phyloP scores from a whole-genome alignment of 2,113 vertebrate genomes.

The Chamaetylas fuelleborni region DNA sequence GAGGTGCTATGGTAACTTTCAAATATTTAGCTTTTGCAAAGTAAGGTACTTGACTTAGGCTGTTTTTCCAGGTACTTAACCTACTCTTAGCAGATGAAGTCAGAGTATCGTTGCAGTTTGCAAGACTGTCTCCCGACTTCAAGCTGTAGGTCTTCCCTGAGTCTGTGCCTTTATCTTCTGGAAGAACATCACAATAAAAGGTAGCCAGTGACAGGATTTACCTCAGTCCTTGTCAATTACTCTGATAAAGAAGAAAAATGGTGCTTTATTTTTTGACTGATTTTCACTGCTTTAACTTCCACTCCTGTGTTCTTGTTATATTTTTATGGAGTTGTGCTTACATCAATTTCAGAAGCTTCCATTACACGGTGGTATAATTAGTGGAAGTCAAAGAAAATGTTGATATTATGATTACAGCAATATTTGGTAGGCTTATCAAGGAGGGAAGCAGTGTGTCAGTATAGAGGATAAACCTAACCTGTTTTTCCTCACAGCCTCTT shows the following conservation, averaged over 20 bases:
- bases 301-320: background rate
- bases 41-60: conserved; percentile 61
- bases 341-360: conserved; percentile 23
- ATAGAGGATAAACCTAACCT: background rate
- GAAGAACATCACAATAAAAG: background rate
- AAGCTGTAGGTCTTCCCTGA: background rate
- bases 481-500: background rate
- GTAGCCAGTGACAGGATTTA: background rate
- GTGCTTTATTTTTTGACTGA: background rate
- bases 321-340: conserved; percentile 9
- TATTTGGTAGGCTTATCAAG: background rate
- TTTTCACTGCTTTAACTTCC: background rate
- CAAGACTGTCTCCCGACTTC: background rate
- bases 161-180: background rate
- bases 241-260: conserved; percentile 6
- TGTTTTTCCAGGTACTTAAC: conserved; percentile 67
- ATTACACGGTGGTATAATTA: conserved; percentile 28
- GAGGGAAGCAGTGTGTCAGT: background rate
- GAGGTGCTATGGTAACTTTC: conserved; percentile 66
- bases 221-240: background rate
- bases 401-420: background rate
- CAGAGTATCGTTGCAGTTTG: background rate
- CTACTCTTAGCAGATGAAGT: conserved; percentile 14
- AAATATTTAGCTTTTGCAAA: conserved; percentile 63
- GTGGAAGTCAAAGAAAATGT: conserved; percentile 10